Evolutionary conservation across 2,113 vertebrate genomes (phyloP).

Genomic region (Pantherophis guttatus): DNA sequence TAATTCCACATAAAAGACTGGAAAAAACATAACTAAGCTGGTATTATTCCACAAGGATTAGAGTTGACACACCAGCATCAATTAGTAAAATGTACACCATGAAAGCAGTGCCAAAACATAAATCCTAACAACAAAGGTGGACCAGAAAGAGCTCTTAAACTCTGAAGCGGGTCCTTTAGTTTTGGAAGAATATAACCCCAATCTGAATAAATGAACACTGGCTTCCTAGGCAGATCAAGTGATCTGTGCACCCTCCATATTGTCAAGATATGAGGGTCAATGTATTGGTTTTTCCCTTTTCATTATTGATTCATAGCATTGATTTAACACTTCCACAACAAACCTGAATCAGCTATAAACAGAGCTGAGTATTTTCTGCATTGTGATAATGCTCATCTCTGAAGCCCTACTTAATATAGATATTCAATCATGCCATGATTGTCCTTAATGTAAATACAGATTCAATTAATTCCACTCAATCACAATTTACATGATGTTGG

Average conservation of each 20-base stretch:
- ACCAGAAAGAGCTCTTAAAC: no score
- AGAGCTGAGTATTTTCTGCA: not conserved
- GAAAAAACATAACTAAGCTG: not conserved
- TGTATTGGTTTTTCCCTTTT: not conserved
- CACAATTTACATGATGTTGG: not conserved
- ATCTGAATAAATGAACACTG: not conserved
- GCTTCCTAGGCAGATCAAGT: not conserved
- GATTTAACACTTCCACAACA: not conserved
- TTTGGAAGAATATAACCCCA: not conserved
- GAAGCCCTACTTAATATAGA: not conserved
- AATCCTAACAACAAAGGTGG: not conserved
- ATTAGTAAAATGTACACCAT: not conserved
- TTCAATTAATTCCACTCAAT: not conserved
- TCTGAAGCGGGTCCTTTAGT: not conserved
- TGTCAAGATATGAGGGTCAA: not conserved
- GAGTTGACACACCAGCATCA: not conserved
- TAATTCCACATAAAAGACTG: not conserved
- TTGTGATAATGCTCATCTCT: not conserved
- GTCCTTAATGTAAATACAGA: not conserved
- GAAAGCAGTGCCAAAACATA: not conserved
- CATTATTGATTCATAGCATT: not conserved
- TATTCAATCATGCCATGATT: not conserved
- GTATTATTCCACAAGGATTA: not conserved
- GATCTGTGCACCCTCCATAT: not conserved
- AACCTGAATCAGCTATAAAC: not conserved